Conservation (phyloP, 92 coral and sea anemone species). For the Zoanthus solanderi region DNA sequence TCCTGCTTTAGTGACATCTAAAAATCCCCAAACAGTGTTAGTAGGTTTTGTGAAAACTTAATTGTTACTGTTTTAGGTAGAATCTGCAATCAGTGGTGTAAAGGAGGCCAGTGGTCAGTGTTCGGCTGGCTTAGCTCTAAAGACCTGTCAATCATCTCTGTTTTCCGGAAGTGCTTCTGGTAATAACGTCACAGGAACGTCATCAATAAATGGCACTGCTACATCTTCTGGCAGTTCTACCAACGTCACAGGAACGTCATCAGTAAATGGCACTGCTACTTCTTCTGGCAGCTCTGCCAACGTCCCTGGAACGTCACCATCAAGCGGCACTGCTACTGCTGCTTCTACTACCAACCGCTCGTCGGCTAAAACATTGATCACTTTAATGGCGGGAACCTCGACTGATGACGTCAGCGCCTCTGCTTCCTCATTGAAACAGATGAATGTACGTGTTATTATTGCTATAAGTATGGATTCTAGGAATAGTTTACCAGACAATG, state of each 20-base stretch:
- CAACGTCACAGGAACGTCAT: background rate
- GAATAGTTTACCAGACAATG: too few relatives aligned
- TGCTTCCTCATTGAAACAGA: slow-evolving; percentile 17
- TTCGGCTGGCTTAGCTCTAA: slow-evolving; percentile 23
- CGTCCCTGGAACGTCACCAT: too few relatives aligned
- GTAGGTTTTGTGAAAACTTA: background rate
- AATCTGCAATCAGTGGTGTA: slow-evolving; percentile 31
- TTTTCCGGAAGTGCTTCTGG: slow-evolving; percentile 14
- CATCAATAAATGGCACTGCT: background rate
- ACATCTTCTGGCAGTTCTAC: background rate
- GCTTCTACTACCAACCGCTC: slow-evolving; percentile 6
- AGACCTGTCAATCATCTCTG: slow-evolving; percentile 38
- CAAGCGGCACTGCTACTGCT: slow-evolving; percentile 2
- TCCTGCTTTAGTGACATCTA: too few relatives aligned
- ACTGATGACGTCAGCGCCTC: slow-evolving; percentile 35
- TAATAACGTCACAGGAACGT: background rate
- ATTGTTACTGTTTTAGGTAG: slow-evolving; percentile 5
- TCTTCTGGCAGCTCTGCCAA: background rate
- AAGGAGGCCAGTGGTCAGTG: slow-evolving; percentile 44
- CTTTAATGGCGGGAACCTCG: slow-evolving; percentile 40
- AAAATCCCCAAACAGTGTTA: background rate
- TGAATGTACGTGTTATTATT: slow-evolving; percentile 4
- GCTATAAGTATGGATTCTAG: background rate
- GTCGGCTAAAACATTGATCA: slow-evolving; percentile 19
- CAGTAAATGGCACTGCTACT: background rate